A percentile compares a stretch with the other conserved stretches of the same genome.
phyloP scores from a whole-genome alignment of 2,797 vertebrate genomes.

The Megaceryle alcyon region DNA sequence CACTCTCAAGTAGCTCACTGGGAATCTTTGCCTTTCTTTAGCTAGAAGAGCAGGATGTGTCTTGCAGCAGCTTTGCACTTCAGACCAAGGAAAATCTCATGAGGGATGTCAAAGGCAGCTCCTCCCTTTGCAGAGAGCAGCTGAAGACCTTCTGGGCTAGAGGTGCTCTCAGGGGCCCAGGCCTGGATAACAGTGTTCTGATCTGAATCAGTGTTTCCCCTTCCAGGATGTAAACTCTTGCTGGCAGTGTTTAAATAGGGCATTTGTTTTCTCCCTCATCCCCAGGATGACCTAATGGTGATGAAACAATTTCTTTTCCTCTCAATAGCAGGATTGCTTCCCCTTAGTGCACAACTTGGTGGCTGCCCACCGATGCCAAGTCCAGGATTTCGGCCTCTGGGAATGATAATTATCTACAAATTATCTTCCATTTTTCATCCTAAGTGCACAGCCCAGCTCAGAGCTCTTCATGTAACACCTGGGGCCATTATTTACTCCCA shows the following conservation, averaged over 20 bases:
- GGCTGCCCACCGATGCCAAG: fast-evolving
- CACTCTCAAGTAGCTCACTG: neutral
- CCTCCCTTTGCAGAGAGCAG: neutral
- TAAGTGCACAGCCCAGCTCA: fast-evolving
- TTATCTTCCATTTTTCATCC: neutral
- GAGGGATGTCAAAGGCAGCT: neutral
- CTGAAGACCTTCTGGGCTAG: neutral
- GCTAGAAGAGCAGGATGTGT: neutral
- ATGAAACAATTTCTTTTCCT: neutral
- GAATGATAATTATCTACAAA: neutral
- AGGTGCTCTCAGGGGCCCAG: neutral
- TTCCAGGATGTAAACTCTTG: neutral
- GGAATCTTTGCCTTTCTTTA: neutral
- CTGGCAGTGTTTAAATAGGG: neutral
- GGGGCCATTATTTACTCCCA: neutral
- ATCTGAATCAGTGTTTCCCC: neutral
- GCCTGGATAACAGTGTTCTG: neutral
- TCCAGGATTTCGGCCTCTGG: neutral
- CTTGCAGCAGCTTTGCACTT: fast-evolving
- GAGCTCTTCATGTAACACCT: neutral
- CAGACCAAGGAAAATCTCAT: neutral
- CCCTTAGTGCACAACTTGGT: neutral
- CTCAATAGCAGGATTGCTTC: neutral
- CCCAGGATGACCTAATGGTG: neutral
- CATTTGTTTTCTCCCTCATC: neutral